Evolutionary conservation across 2,113 vertebrate genomes (phyloP), one percentile per base, ranked within the genome.

Genomic region (Plestiodon gilberti): DNA sequence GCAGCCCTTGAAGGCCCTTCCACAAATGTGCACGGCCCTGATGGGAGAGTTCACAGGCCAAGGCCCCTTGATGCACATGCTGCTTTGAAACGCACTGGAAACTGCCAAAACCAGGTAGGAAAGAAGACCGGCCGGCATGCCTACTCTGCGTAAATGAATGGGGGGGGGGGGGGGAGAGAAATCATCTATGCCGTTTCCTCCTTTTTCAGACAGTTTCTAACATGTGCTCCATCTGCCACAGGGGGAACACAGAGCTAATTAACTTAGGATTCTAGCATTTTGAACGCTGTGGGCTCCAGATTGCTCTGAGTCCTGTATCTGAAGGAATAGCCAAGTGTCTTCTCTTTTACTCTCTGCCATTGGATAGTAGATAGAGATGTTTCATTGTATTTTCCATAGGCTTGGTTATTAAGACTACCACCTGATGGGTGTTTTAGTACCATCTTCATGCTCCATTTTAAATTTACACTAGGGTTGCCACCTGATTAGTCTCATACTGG

Each of bases 391-490:
- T 65, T 75, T 64, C 59, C 52, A 23, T 74, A 55, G 20, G 25
- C 18, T 48, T 15, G 57, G 30, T 65, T 84, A 48, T 48, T 23
- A 76, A 76, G 71, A 57, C 40, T 48, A 76, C 73, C 71, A 17
- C 71, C 71, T 67, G 62, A 67, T 67, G 79, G 62, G 30, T 52
- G n/a, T 78, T 85, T 81, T 65, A 87, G 67, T 35, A 48, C 52
- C 20, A 79, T 33, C 77, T 52, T 80, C 20, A 57, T 28, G 69
- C 79, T 38, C 59, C 33, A 33, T 74, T 86, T 86, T 73, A 86
- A 64, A 64, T 67, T 22, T 75, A 64, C 78, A 75, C 65, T 35
- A 38, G 40, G 38, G 38, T 65, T 14, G 71, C 59, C 59, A 75
- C 40, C 23, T 86, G 78, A 74, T 38, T 86, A 48, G 57, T 74